Base-by-base conservation (phyloP, 2,888 invertebrate genomes). In the Adelphocoris suturalis region DNA sequence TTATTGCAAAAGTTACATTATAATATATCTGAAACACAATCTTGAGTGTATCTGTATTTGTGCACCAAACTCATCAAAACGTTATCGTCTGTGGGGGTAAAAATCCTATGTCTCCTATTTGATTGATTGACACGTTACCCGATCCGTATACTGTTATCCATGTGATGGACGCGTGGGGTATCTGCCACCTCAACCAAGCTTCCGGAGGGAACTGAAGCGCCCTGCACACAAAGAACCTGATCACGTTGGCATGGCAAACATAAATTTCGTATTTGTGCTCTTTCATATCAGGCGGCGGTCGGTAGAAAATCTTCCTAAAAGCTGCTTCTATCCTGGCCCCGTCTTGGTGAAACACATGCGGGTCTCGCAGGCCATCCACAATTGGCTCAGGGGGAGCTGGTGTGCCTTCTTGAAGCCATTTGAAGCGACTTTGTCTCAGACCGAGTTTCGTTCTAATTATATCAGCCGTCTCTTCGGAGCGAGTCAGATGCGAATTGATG, bases 231-330 rank as follows among this genome's bases (percentile, higher is more conserved):
- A 97, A 97, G 94, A 97, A 99, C 80, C 99, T 95, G 92, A 99
- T 99, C 28, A 99, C 99, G 94, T 99, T 99, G 5, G 98, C 99
- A 93, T 99, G 99, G 92, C 99, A 99, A 0, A 99, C 98, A 88
- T 99, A 94, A 61, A 99, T 93, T 57, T 99, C 98, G 93, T 97
- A 98, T 93, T 99, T 98, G 76, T 96, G 94, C 1, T 95, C 94
- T 93, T 99, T 98, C 93, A 99, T 98, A 0, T 95, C 94, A 0
- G 96, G 95, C 75, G 96, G 95, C 2, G 99, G 99, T 86, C 99
- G 95, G 93, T 99, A 96, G 93, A 99, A 97, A 94, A 98, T 97
- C 92, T 97, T 96, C 82, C 99, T 94, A 94, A 99, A 99, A 0
- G 97, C 99, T 0, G 98, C 98, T 94, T 99, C 99, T 92, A 99